Conservation (phyloP, 2,888 invertebrate species). For the Amiota mariae region DNA sequence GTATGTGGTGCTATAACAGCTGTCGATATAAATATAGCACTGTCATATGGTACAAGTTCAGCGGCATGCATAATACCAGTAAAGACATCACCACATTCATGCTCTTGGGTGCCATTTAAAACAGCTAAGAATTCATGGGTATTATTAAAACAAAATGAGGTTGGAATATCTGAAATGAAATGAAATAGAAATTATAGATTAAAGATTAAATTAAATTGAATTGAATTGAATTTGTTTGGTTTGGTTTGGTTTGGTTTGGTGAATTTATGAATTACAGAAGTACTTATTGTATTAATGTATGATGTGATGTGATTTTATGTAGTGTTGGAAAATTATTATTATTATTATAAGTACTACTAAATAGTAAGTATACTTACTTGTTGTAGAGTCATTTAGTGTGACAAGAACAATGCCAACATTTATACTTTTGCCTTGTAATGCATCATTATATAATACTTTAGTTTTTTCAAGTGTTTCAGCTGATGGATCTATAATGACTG, state of each 20-base stretch:
- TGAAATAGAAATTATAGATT: constrained; percentile 3
- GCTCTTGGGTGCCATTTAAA: constrained; percentile 70
- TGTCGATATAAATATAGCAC: constrained; percentile 78
- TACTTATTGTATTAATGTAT: too few relatives aligned
- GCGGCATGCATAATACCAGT: constrained; percentile 77
- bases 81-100: constrained; percentile 76
- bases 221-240: too few relatives aligned
- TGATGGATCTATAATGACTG: constrained; percentile 72
- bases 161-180: constrained; percentile 62
- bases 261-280: too few relatives aligned
- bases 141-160: constrained; percentile 72
- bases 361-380: constrained; percentile 59
- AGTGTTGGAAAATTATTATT: too few relatives aligned
- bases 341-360: too few relatives aligned
- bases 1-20: constrained; percentile 76
- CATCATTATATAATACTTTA: constrained; percentile 71
- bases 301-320: too few relatives aligned
- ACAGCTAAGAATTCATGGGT: constrained; percentile 72
- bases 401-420: constrained; percentile 73
- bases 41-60: constrained; percentile 78
- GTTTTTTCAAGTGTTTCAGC: constrained; percentile 69
- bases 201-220: not conserved
- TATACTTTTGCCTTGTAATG: constrained; percentile 69
- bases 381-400: constrained; percentile 67
- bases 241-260: too few relatives aligned